Evolutionary conservation across 1,140 invertebrate genomes (phyloP).

Genomic region (Ooceraea biroi): DNA sequence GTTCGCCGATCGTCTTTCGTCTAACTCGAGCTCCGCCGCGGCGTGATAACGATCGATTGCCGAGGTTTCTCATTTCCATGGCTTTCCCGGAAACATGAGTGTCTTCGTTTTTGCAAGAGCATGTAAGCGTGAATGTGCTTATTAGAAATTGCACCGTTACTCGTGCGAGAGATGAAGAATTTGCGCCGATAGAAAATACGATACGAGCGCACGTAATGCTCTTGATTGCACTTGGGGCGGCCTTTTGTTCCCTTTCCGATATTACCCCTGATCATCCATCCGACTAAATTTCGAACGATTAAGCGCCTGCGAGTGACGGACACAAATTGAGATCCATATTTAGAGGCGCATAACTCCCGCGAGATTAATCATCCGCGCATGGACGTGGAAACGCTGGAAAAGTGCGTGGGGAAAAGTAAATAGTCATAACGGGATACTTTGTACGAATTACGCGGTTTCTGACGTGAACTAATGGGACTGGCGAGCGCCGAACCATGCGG

Average conservation of each 20-base stretch:
- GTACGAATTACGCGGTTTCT: conserved; percentile 61
- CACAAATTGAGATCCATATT: conserved; percentile 63
- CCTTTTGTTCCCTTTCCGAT: conserved; percentile 23
- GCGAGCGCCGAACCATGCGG: conserved; percentile 48
- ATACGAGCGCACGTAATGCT: neutral
- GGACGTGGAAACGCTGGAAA: conserved; percentile 43
- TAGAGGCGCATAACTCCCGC: conserved; percentile 50
- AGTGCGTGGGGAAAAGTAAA: conserved; percentile 65
- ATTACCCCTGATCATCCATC: conserved; percentile 44
- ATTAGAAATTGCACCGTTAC: no score
- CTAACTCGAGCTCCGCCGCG: conserved; percentile 33
- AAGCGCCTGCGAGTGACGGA: conserved; percentile 56
- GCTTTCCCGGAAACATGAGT: conserved; percentile 20
- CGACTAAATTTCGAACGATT: conserved; percentile 54
- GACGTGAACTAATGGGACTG: conserved; percentile 65
- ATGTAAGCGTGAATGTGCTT: no score
- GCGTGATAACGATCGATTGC: conserved; percentile 57
- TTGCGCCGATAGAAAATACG: neutral
- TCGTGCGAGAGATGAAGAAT: no score
- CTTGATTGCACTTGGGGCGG: neutral
- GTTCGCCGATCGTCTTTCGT: conserved; percentile 52
- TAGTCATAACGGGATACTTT: conserved; percentile 67
- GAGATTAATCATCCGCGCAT: conserved; percentile 62
- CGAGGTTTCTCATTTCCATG: conserved; percentile 36
- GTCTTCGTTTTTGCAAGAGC: no score